These are phyloP conservation scores for Laupala kohalensis DNA, from an alignment of 1,140 invertebrate species.

Conservation along the genomic window DNA sequence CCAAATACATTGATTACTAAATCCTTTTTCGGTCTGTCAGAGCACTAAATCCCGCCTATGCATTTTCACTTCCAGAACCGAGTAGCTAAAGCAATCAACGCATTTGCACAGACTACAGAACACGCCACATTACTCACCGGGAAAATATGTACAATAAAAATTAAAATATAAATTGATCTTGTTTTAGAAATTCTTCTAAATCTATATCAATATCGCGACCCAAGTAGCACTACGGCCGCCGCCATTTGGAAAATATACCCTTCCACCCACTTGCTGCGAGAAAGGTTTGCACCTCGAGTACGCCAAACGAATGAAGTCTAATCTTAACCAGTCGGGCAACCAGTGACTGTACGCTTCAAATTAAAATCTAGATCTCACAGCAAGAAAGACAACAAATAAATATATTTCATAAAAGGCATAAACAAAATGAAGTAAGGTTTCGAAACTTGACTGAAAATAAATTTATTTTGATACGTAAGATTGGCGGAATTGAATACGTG, in stretches of 20 bases:
- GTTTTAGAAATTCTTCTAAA: background rate
- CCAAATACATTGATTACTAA: background rate
- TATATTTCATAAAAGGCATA: background rate
- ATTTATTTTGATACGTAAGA: background rate
- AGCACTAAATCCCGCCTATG: background rate
- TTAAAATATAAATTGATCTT: background rate
- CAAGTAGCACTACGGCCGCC: background rate
- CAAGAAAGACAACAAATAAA: background rate
- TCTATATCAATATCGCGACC: background rate
- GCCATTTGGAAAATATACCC: conserved; percentile 2
- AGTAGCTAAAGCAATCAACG: background rate
- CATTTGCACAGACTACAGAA: background rate
- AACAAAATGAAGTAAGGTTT: background rate
- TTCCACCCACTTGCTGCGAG: conserved; percentile 6
- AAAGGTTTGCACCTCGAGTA: background rate
- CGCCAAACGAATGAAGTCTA: conserved; percentile 1
- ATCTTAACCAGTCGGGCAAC: background rate
- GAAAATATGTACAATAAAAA: background rate
- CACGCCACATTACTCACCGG: background rate
- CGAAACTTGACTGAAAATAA: background rate
- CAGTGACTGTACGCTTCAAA: background rate
- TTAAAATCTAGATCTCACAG: background rate
- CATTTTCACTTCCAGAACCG: background rate
- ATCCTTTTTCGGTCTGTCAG: background rate
- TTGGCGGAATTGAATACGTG: background rate